Base-by-base conservation (phyloP, 2,797 vertebrate species). In the Agapornis canus region DNA sequence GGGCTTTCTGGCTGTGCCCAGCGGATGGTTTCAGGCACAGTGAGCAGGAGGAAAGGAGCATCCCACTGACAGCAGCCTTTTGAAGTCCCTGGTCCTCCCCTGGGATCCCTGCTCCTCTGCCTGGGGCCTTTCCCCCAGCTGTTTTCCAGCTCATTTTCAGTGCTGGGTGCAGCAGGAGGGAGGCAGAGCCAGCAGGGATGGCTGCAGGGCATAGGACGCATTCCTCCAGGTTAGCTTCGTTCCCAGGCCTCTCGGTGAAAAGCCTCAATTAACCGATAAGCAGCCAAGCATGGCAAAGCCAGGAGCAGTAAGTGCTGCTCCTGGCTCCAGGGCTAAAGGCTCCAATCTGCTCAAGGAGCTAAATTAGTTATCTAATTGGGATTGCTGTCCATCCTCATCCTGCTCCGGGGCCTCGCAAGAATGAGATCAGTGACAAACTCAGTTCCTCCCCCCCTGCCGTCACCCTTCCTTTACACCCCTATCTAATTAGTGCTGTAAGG, bases 231-330 rank as follows among this genome's bases (percentile, higher is more conserved):
- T 97, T 97, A 95, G 95, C 61, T 79, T 47, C 22, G 86, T 97
- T 97, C 98, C 97, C 97, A 97, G 94, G 96, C 94, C 79, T 97
- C 97, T 95, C 89, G 18, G n/a, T 65, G 81, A 97, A 97, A 98
- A 98, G 95, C 96, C 91, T 97, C 97, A 98, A 97, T 98, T 97
- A 98, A 97, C 97, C 96, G 94, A 93, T 96, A 94, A 98, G 93
- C 97, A 96, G 95, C 96, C 87, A 84, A 96, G 97, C 95, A 94
- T 92, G 96, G 96, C 90, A 83, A 92, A 91, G 95, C 93, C 96
- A 96, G 96, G 93, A 92, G 94, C 92, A 91, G 89, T 72, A 86
- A 94, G 95, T 91, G 94, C 95, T 97, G 84, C 94, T 96, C 91
- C 93, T 90, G 95, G 95, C 95, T 97, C 79, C 15, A 40, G 97